Evolutionary conservation across 2,888 invertebrate genomes (phyloP).

Genomic region (Trachelus troglodyta): DNA sequence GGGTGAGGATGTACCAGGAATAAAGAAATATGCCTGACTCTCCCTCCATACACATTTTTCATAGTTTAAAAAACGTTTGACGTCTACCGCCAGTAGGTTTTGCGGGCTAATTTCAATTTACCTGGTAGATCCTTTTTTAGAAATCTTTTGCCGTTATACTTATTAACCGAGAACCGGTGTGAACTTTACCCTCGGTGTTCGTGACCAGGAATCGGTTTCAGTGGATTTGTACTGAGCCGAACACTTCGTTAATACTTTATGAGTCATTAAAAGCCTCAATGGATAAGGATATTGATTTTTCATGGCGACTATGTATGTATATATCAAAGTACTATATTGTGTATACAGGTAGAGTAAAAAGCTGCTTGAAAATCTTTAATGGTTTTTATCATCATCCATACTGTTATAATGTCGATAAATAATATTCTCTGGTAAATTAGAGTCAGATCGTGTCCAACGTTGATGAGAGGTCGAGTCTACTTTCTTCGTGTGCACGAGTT

Average conservation of each 20-base stretch:
- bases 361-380: not conserved
- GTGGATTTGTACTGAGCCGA: not conserved
- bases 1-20: not conserved
- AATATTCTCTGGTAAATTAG: not conserved
- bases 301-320: not conserved
- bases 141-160: not conserved
- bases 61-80: not conserved
- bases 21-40: not conserved
- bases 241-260: not conserved
- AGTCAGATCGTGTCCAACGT: not conserved
- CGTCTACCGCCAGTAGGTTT: not conserved
- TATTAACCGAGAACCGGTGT: not conserved
- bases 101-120: not conserved
- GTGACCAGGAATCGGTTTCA: not conserved
- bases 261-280: not conserved
- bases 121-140: not conserved
- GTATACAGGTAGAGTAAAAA: not conserved
- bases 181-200: not conserved
- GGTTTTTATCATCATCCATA: not conserved
- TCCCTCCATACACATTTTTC: not conserved
- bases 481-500: not conserved
- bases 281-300: not conserved
- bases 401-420: not conserved
- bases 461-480: not conserved
- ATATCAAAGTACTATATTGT: too few relatives aligned